A percentile compares a stretch with the other conserved stretches of the same genome.
phyloP scores from a whole-genome alignment of 2,113 vertebrate species.

The Chinchilla lanigera region DNA sequence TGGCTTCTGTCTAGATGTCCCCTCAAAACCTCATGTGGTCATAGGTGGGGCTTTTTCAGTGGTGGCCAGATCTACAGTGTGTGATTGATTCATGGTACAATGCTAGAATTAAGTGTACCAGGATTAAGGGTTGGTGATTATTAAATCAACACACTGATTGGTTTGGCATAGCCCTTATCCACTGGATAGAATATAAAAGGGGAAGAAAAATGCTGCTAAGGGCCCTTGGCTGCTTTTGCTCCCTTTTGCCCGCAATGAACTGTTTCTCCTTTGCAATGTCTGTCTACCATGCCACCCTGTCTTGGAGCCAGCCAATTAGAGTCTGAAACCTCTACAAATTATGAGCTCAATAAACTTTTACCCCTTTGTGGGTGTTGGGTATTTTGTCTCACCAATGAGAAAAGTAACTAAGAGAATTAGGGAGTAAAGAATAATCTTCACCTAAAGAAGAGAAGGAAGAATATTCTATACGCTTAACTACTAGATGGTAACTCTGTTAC shows the following conservation, averaged over 20 bases:
- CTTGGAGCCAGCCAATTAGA: not conserved
- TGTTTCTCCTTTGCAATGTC: not conserved
- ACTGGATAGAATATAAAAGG: not conserved
- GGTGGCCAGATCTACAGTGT: not conserved
- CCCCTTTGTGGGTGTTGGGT: not conserved
- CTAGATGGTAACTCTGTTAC: not conserved
- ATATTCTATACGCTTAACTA: not conserved
- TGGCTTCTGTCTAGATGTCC: not conserved
- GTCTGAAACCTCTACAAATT: not conserved
- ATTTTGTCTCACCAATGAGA: not conserved
- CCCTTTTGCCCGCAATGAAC: not conserved
- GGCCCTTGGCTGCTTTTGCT: not conserved
- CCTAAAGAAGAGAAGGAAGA: not conserved
- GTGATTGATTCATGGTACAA: not conserved
- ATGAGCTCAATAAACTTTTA: not conserved
- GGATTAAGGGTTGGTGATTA: not conserved
- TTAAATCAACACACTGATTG: not conserved
- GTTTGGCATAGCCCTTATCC: not conserved
- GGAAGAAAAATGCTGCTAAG: not conserved
- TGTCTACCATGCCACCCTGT: not conserved
- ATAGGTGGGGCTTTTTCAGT: not conserved
- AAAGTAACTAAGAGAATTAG: not conserved
- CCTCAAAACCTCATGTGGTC: not conserved
- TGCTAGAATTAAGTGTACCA: not conserved
- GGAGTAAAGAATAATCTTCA: not conserved